Evolutionary conservation across 2,888 invertebrate species (phyloP), one percentile per base, ranked within the genome.

Genomic region (Zootermopsis nevadensis): DNA sequence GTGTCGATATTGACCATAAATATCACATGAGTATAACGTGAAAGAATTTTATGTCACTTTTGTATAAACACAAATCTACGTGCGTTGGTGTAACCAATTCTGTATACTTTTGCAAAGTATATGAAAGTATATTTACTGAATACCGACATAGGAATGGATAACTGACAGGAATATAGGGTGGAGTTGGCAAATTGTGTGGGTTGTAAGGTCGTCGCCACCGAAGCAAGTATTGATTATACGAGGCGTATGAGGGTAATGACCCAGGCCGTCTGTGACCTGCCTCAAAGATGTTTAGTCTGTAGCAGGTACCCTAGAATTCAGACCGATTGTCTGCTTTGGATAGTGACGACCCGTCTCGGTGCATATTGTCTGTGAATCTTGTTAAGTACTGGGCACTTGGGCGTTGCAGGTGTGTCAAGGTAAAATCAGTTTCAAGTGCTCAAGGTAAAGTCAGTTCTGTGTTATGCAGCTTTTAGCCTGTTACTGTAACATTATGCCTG

Each of bases 191-290:
- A 38, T 8, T 74, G 24, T 74, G 19, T 74, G 22, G 74, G 74
- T 74, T 42, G 42, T 10, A 19, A 79, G 79, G 66, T 79, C 66
- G 66, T 60, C 48, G 79, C 33, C 79, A 60, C 53, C 22, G 38
- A 31, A 33, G 60, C 66, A 48, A 33, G 79, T 79, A 79, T 79
- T 79, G 79, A 79, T 79, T 66, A 33, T 79, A 35, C 12, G 66
- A 66, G 53, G n/a, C n/a, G 79, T 66, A 27, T 33, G 35, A 27
- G 79, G 66, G 60, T 35, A 79, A 66, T 79, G 79, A 79, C 79
- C 79, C 22, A 66, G 24, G 33, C 48, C n/a, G 35, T 35, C 79
- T 35, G 24, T 66, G 79, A 79, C 79, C 79, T 79, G 66, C 79
- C 79, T 35, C 55, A 79, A 60, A 79, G 30, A 66, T 66, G 24